Conservation (phyloP, 30 jellyfish, hydroid and myxozoan genomes). For the Morbakka virulenta region DNA sequence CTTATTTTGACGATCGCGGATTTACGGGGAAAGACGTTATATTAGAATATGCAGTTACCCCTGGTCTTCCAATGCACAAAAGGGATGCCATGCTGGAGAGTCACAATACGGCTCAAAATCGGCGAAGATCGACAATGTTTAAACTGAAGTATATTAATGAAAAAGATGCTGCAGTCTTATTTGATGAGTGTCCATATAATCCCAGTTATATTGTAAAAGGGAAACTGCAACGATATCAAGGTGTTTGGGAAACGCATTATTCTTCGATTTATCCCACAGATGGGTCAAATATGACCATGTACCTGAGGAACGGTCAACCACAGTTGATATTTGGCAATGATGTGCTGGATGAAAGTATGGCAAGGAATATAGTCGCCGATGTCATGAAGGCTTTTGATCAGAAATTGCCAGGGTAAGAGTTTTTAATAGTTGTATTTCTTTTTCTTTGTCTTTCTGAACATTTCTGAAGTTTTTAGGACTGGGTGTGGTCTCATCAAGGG, state of each 20-base stretch:
- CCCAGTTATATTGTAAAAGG: conserved; percentile 60
- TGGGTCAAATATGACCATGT: conserved; percentile 55
- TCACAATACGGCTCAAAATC: background rate
- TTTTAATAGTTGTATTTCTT: background rate
- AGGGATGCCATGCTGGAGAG: background rate
- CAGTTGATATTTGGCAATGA: conserved; percentile 86
- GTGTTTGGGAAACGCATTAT: conserved; percentile 86
- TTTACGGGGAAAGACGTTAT: background rate
- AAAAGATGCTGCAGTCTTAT: conserved; percentile 32
- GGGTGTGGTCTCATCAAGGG: background rate
- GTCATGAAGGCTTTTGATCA: conserved; percentile 52
- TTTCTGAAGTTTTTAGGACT: background rate
- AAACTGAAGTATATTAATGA: conserved; percentile 64
- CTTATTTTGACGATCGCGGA: conserved; percentile 3
- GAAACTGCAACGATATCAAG: conserved; percentile 43
- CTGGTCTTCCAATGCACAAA: background rate
- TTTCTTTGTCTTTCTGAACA: background rate
- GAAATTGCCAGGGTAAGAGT: conserved; percentile 72
- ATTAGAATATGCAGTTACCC: conserved; percentile 2
- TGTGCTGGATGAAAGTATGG: conserved; percentile 42
- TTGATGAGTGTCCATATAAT: conserved; percentile 57
- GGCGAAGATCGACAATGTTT: conserved; percentile 32
- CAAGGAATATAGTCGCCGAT: conserved; percentile 27
- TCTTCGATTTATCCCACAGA: conserved; percentile 80
- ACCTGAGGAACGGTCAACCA: conserved; percentile 29